These are phyloP conservation scores for Chloroclystis v-ata DNA, from an alignment of 2,888 invertebrate genomes.

Conservation along the genomic window DNA sequence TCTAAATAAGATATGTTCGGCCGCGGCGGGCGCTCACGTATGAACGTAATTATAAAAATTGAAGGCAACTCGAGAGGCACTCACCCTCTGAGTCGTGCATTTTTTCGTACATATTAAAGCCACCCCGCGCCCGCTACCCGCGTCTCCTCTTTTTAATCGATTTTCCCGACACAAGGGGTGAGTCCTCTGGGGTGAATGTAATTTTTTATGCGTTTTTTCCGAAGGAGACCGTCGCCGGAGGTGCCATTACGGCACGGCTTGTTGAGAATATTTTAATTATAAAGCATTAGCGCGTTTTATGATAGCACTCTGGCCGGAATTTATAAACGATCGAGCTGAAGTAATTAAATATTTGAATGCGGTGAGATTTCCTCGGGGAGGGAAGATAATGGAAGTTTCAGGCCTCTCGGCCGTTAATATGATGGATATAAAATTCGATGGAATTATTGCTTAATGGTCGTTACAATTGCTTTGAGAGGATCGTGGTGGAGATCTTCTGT, in stretches of 20 bases:
- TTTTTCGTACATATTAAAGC: slow-evolving; percentile 79
- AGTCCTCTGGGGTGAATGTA: slow-evolving; percentile 79
- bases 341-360: slow-evolving; percentile 79
- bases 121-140: slow-evolving; percentile 59
- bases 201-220: slow-evolving; percentile 79
- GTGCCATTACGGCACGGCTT: slow-evolving; percentile 79
- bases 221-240: slow-evolving; percentile 73
- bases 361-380: slow-evolving; percentile 76
- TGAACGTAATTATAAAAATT: slow-evolving; percentile 79
- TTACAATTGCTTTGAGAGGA: slow-evolving; percentile 59
- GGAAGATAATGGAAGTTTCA: slow-evolving; percentile 63
- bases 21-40: slow-evolving; percentile 76
- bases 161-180: slow-evolving; percentile 79
- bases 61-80: slow-evolving; percentile 69
- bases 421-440: slow-evolving; percentile 76
- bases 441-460: slow-evolving; percentile 74
- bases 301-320: slow-evolving; percentile 74
- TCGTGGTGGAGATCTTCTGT: slow-evolving; percentile 42
- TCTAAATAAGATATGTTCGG: slow-evolving; percentile 58
- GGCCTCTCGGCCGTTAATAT: slow-evolving; percentile 60
- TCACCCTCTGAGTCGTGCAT: slow-evolving; percentile 74
- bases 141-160: slow-evolving; percentile 79
- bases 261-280: slow-evolving; percentile 80
- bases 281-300: slow-evolving; percentile 79
- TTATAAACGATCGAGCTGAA: slow-evolving; percentile 75